Percentiles rank a stretch among this genome's conserved stretches.
These are phyloP conservation scores for Dysmachus trigonus DNA, from an alignment of 2,888 invertebrate species.

Conservation along the genomic window DNA sequence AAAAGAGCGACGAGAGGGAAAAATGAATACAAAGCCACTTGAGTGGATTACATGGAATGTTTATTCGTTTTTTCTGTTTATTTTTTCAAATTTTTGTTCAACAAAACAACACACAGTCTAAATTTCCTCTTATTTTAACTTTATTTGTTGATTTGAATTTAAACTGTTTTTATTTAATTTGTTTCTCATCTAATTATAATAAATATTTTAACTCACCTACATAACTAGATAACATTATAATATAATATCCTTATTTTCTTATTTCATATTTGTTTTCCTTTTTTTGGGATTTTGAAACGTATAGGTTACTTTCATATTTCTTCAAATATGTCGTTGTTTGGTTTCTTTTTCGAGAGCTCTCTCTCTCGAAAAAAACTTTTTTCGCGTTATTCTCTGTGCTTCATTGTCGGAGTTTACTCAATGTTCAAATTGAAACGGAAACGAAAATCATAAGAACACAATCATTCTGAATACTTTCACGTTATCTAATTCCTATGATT, in stretches of 20 bases:
- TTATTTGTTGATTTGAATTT: slow-evolving; percentile 55
- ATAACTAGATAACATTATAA: slow-evolving; percentile 63
- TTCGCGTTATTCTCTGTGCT: neutral
- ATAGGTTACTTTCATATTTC: slow-evolving; percentile 52
- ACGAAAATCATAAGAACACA: neutral
- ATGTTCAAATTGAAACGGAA: neutral
- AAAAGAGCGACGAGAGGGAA: neutral
- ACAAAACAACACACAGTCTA: slow-evolving; percentile 62
- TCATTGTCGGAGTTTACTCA: neutral
- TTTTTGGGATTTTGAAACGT: slow-evolving; percentile 50
- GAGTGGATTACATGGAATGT: slow-evolving; percentile 52
- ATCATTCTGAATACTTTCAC: neutral
- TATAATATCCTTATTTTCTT: slow-evolving; percentile 55
- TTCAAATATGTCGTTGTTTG: slow-evolving; percentile 51
- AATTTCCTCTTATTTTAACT: slow-evolving; percentile 52
- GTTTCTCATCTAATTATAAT: slow-evolving; percentile 52
- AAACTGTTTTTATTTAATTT: slow-evolving; percentile 55
- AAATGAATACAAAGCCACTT: slow-evolving; percentile 30
- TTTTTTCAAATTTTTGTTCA: slow-evolving; percentile 50
- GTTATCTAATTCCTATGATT: neutral
- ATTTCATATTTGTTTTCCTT: slow-evolving; percentile 53
- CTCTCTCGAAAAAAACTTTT: neutral
- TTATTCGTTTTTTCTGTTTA: slow-evolving; percentile 48
- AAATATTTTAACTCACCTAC: slow-evolving; percentile 62
- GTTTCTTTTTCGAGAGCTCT: slow-evolving; percentile 39